A percentile compares a stretch with the other conserved stretches of the same genome.
Conservation (phyloP, 2,888 invertebrate genomes). For the Girardia tigrina region DNA sequence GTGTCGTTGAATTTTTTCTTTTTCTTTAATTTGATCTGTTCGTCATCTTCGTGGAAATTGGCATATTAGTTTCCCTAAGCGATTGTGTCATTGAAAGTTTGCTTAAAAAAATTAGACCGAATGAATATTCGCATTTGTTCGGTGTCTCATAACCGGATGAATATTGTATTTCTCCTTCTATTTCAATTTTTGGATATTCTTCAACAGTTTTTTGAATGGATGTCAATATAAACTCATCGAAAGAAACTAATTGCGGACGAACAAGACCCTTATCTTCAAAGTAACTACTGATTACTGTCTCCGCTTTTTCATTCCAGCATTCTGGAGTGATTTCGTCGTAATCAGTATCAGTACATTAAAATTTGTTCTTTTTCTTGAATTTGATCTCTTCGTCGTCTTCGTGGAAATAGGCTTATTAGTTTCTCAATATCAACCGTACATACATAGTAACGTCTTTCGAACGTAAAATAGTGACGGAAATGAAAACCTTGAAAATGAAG, state of each 20-base stretch:
- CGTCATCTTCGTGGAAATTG: no score
- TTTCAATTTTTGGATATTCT: constrained; percentile 90
- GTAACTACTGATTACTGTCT: constrained; percentile 99
- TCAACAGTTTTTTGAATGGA: constrained; percentile 97
- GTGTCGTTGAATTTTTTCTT: no score
- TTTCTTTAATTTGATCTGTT: no score
- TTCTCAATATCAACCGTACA: no score
- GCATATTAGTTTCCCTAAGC: no score
- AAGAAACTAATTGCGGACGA: constrained; percentile 92
- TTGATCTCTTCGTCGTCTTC: no score
- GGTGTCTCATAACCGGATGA: constrained; percentile 54
- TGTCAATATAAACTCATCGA: constrained; percentile 99
- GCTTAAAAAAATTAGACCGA: constrained; percentile 94
- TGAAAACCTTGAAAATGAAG: no score
- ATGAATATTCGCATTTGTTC: constrained; percentile 48
- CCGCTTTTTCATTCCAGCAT: constrained; percentile 98
- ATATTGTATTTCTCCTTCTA: constrained; percentile 91
- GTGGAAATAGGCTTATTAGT: no score
- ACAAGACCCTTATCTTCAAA: constrained; percentile 99
- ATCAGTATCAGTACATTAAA: constrained; percentile 42
- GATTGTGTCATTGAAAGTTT: no score
- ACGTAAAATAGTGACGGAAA: no score
- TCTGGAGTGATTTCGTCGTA: constrained; percentile 85
- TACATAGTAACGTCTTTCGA: no score
- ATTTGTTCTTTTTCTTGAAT: no score